A percentile compares a stretch with the other conserved stretches of the same genome.
Evolutionary conservation across 2,113 vertebrate genomes (phyloP).

Genomic region (Phalacrocorax pelagicus): DNA sequence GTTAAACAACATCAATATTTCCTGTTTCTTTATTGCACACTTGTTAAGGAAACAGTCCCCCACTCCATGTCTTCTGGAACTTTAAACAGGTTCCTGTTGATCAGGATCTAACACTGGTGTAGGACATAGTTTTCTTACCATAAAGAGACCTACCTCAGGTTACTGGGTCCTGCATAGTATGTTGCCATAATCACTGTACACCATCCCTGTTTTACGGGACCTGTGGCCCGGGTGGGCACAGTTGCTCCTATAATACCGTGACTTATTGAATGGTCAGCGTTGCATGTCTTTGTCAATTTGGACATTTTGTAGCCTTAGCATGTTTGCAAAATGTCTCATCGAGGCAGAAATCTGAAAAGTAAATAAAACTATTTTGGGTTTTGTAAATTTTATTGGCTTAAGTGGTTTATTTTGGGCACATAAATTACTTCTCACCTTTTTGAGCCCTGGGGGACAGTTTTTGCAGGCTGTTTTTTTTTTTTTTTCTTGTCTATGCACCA

Average conservation of each 20-base stretch:
- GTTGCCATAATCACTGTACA: constrained; percentile 59
- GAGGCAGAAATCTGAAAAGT: constrained; percentile 75
- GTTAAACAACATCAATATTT: constrained; percentile 20
- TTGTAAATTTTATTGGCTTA: constrained; percentile 64
- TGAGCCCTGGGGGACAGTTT: not conserved
- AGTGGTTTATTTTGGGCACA: constrained; percentile 27
- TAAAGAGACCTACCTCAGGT: constrained; percentile 84
- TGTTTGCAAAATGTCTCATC: constrained; percentile 85
- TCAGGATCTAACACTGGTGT: constrained; percentile 77
- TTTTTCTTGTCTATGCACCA: not conserved
- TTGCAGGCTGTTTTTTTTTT: not conserved
- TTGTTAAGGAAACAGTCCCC: constrained; percentile 54
- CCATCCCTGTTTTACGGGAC: constrained; percentile 52
- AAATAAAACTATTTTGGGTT: constrained; percentile 90
- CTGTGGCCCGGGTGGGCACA: constrained; percentile 59
- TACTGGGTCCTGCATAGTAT: constrained; percentile 70
- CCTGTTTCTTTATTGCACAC: constrained; percentile 48
- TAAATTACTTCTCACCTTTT: not conserved
- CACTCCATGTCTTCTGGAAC: constrained; percentile 52
- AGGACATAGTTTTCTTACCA: constrained; percentile 74
- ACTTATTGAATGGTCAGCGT: constrained; percentile 71
- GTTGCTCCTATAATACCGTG: constrained; percentile 63
- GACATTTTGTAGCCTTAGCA: constrained; percentile 89
- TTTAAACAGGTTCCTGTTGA: constrained; percentile 67
- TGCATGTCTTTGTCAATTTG: constrained; percentile 79